phyloP scores from a whole-genome alignment of 2,888 invertebrate genomes.

The Scaptodrosophila latifasciaeformis region DNA sequence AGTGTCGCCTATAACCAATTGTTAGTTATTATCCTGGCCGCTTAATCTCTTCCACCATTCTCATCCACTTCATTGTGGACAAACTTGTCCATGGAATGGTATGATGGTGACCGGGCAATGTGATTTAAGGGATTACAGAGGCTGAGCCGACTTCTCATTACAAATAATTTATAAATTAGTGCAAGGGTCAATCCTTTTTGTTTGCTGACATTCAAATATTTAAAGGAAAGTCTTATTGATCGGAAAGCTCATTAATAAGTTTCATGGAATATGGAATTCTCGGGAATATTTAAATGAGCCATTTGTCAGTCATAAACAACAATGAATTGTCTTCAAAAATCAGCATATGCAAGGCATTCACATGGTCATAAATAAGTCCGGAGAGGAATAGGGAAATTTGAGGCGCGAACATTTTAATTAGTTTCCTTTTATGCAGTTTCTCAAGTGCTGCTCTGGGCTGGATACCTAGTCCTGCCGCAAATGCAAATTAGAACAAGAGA shows the following conservation, averaged over 20 bases:
- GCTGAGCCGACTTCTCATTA: constrained; percentile 18
- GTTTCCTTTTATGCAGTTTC: constrained; percentile 58
- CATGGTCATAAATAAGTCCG: constrained; percentile 44
- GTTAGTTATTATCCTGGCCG: constrained; percentile 33
- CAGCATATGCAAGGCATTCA: constrained; percentile 59
- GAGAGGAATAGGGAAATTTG: constrained; percentile 47
- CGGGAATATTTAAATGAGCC: constrained; percentile 55
- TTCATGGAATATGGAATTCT: no score
- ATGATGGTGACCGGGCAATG: constrained; percentile 23
- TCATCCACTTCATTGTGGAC: no score
- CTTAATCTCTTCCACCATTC: constrained; percentile 11
- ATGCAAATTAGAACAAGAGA: constrained; percentile 52
- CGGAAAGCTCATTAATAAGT: no score
- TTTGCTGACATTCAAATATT: no score
- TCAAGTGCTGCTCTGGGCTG: constrained; percentile 42
- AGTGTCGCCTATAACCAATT: constrained; percentile 29
- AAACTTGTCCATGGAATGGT: no score
- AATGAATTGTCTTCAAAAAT: constrained; percentile 21
- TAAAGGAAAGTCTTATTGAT: no score
- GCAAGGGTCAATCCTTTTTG: background rate
- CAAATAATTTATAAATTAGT: constrained; percentile 17
- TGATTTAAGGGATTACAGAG: constrained; percentile 40
- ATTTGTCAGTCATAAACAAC: constrained; percentile 52
- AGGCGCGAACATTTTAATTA: constrained; percentile 73
- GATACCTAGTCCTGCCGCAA: constrained; percentile 17